phyloP scores from a whole-genome alignment of 2,888 invertebrate species.

The Euclidia mi region DNA sequence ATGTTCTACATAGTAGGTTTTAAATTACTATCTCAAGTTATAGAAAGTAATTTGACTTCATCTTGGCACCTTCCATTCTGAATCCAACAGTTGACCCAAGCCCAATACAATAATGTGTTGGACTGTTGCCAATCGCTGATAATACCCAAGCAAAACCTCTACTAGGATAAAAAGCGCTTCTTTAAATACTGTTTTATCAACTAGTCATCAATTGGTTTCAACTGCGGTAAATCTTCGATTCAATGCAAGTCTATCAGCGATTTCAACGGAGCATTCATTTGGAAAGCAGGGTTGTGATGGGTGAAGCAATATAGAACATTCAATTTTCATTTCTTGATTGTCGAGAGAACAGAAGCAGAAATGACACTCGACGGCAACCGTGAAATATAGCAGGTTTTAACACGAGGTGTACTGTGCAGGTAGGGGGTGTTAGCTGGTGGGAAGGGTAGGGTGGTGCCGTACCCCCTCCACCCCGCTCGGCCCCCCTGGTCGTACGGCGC shows the following conservation, averaged over 20 bases:
- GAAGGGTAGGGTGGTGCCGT: slow-evolving; percentile 43
- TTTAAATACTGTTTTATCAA: slow-evolving; percentile 64
- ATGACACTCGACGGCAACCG: slow-evolving; percentile 72
- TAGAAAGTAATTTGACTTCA: slow-evolving; percentile 55
- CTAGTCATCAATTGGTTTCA: slow-evolving; percentile 56
- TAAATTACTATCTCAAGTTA: slow-evolving; percentile 47
- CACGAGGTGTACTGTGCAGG: slow-evolving; percentile 71
- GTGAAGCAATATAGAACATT: slow-evolving; percentile 63
- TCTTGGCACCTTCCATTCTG: slow-evolving; percentile 44
- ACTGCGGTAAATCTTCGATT: slow-evolving; percentile 39
- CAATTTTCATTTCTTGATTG: slow-evolving; percentile 76
- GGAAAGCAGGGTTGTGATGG: slow-evolving; percentile 32
- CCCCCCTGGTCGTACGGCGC: slow-evolving; percentile 66
- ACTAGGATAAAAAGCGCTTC: slow-evolving; percentile 75
- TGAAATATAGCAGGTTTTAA: slow-evolving; percentile 83
- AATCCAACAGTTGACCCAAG: slow-evolving; percentile 57
- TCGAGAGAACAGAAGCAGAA: slow-evolving; percentile 72
- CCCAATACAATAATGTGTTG: slow-evolving; percentile 69
- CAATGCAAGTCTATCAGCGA: slow-evolving; percentile 21
- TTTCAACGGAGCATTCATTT: slow-evolving; percentile 40
- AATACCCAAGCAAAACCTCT: slow-evolving; percentile 73
- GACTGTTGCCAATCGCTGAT: slow-evolving; percentile 78
- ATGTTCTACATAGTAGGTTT: no score
- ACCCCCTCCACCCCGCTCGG: slow-evolving; percentile 37
- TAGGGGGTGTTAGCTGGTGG: slow-evolving; percentile 64